A percentile compares a stretch with the other conserved stretches of the same genome.
These are phyloP conservation scores for Penaeus monodon DNA, from an alignment of 2,888 invertebrate species.

Conservation along the genomic window DNA sequence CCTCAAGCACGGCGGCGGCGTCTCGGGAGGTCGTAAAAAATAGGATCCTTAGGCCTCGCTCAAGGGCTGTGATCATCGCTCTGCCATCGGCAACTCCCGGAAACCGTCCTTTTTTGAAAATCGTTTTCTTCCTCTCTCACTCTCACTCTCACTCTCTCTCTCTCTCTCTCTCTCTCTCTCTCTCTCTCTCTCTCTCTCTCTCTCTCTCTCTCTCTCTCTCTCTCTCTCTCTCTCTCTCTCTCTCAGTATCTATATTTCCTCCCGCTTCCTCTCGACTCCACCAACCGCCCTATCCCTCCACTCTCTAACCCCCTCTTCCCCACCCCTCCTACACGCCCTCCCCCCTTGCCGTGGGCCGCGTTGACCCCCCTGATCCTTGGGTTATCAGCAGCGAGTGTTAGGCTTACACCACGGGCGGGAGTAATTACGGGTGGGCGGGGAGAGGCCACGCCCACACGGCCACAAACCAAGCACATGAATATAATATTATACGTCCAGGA, in stretches of 20 bases:
- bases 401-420: slow-evolving; percentile 10
- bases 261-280: neutral
- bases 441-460: neutral
- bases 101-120: no score
- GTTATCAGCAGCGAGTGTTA: neutral
- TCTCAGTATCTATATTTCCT: neutral
- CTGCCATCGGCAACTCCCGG: neutral
- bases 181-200: neutral
- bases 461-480: slow-evolving; percentile 38
- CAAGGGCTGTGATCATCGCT: no score
- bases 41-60: no score
- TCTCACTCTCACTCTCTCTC: neutral
- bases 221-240: no score
- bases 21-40: no score
- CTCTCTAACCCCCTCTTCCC: neutral
- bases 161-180: neutral
- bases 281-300: neutral
- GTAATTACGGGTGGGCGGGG: slow-evolving; percentile 2
- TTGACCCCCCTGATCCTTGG: slow-evolving; percentile 3
- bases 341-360: neutral
- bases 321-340: neutral
- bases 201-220: neutral
- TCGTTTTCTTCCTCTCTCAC: neutral
- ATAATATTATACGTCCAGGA: slow-evolving; percentile 29
- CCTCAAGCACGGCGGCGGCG: no score